Conservation (phyloP, 2,888 invertebrate species). For the Idaea straminata region DNA sequence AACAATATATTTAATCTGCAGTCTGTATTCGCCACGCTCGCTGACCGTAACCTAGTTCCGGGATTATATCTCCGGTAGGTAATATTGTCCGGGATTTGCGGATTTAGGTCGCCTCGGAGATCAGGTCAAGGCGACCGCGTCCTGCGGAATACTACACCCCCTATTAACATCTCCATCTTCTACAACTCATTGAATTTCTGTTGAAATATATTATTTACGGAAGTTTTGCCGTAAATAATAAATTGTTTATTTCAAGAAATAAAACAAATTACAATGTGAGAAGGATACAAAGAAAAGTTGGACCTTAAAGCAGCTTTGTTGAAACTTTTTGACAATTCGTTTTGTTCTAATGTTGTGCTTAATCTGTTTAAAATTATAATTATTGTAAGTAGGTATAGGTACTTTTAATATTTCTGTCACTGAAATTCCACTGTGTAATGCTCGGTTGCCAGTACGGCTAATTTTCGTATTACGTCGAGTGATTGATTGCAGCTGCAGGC, state of each 20-base stretch:
- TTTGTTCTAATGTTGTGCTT: too few relatives aligned
- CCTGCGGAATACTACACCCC: background rate
- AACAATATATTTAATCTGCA: background rate
- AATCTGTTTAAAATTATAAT: background rate
- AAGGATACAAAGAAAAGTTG: too few relatives aligned
- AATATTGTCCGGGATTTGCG: background rate
- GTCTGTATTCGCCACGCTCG: background rate
- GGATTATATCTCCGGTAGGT: background rate
- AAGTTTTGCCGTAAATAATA: background rate
- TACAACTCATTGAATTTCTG: background rate
- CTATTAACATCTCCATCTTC: background rate
- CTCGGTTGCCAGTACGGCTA: background rate
- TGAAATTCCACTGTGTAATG: background rate
- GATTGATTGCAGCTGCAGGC: background rate
- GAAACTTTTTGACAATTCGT: too few relatives aligned
- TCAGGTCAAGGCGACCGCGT: background rate
- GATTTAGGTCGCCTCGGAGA: background rate
- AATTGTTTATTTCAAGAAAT: too few relatives aligned
- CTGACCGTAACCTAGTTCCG: constrained; percentile 1
- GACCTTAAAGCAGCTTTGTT: too few relatives aligned
- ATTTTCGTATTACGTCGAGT: background rate
- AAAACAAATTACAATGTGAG: too few relatives aligned
- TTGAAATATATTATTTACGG: background rate
- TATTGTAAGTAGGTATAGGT: background rate
- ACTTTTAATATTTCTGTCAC: background rate